A percentile compares a stretch with the other conserved stretches of the same genome.
phyloP scores from a whole-genome alignment of 35 echinoderm and acorn worm species.

The Diadema setosum region DNA sequence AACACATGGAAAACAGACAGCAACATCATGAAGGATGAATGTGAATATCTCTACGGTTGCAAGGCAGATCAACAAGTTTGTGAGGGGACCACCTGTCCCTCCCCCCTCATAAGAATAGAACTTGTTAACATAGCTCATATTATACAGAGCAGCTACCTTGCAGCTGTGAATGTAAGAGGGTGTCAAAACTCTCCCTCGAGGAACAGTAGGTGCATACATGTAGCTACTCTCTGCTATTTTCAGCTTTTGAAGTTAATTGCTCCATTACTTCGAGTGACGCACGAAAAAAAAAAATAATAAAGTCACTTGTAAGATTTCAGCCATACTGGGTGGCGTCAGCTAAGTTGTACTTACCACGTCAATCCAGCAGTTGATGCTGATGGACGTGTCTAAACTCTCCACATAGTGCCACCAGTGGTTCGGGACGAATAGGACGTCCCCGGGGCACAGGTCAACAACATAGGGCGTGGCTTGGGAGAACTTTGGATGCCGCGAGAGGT shows the following conservation, averaged over 20 bases:
- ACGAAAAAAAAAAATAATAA: not conserved
- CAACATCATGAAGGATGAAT: too few species aligned
- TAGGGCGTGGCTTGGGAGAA: constrained; percentile 69
- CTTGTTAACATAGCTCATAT: too few species aligned
- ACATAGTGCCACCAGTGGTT: constrained; percentile 97
- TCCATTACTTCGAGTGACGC: not conserved
- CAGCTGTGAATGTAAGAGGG: too few species aligned
- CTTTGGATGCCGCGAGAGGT: constrained; percentile 36
- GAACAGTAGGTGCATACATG: too few species aligned
- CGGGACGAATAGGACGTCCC: constrained; percentile 86
- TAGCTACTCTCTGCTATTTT: not conserved
- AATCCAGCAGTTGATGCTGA: constrained; percentile 93
- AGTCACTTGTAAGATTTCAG: not conserved
- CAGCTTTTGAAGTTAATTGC: not conserved
- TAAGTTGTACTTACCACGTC: constrained; percentile 73
- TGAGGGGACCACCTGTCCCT: too few species aligned
- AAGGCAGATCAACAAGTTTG: too few species aligned
- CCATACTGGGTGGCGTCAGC: not conserved
- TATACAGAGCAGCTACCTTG: too few species aligned
- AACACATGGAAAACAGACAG: too few species aligned
- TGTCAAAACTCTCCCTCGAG: too few species aligned
- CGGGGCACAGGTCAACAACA: constrained; percentile 55
- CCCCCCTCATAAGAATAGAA: too few species aligned
- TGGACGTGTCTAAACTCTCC: constrained; percentile 62
- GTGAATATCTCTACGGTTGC: too few species aligned